Percentiles rank a stretch among this genome's conserved stretches.
These are phyloP conservation scores for Gallinago solitaria DNA, from an alignment of 2,797 vertebrate species.

Conservation along the genomic window DNA sequence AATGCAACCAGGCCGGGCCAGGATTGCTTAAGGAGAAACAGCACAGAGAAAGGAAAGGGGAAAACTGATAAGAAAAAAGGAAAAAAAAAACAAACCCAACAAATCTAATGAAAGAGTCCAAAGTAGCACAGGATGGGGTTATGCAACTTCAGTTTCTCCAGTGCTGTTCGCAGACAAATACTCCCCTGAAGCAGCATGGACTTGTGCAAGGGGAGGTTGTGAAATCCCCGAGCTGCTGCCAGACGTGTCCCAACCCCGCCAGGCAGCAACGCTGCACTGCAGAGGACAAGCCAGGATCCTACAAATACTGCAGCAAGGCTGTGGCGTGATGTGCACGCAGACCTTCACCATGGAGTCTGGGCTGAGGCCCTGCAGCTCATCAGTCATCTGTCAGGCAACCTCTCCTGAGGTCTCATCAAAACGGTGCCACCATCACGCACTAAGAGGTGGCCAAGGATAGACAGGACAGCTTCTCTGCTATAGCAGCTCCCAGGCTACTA, in stretches of 20 bases:
- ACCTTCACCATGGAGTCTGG: background rate
- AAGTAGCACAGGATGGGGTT: constrained; percentile 30
- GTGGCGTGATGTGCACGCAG: background rate
- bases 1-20: background rate
- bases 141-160: constrained; percentile 55
- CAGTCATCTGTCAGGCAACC: background rate
- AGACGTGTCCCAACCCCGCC: constrained; percentile 18
- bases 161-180: background rate
- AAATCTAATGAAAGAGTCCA: background rate
- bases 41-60: background rate
- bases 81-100: background rate
- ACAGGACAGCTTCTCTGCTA: background rate
- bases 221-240: background rate
- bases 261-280: background rate
- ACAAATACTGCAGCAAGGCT: background rate
- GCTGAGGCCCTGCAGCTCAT: background rate
- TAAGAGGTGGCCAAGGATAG: background rate
- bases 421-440: background rate
- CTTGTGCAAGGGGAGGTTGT: constrained; percentile 45
- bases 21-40: background rate
- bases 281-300: background rate
- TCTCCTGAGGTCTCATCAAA: background rate
- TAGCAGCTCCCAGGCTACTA: background rate
- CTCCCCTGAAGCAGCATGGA: background rate
- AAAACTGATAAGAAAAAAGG: background rate